phyloP scores from a whole-genome alignment of 2,888 invertebrate genomes.

The Ischnus inquisitorius region DNA sequence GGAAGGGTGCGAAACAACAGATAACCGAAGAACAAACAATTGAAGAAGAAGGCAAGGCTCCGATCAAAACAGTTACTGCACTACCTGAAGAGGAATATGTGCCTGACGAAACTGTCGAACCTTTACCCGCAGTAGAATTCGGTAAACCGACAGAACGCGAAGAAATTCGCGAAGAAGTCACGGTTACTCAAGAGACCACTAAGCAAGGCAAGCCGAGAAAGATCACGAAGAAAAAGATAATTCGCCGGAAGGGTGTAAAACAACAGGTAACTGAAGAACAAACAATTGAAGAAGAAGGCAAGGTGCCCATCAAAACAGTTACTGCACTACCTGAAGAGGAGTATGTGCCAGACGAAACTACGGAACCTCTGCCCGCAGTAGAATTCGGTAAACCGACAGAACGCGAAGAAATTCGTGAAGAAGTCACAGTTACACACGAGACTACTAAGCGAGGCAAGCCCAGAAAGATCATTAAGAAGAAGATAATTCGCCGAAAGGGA shows the following conservation, averaged over 20 bases:
- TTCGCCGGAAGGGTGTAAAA: constrained; percentile 84
- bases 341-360: constrained; percentile 59
- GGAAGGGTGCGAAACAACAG: constrained; percentile 83
- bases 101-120: constrained; percentile 37
- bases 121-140: constrained; percentile 40
- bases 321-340: constrained; percentile 76
- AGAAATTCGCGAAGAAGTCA: constrained; percentile 79
- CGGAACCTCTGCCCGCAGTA: constrained; percentile 75
- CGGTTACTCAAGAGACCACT: constrained; percentile 77
- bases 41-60: constrained; percentile 83
- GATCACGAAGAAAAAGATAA: constrained; percentile 84
- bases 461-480: constrained; percentile 81
- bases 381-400: constrained; percentile 75
- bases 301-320: constrained; percentile 76
- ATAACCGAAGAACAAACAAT: constrained; percentile 84
- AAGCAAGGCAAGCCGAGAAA: constrained; percentile 79
- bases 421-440: constrained; percentile 83
- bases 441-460: constrained; percentile 73
- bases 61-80: constrained; percentile 81
- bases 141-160: constrained; percentile 72
- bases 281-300: constrained; percentile 71
- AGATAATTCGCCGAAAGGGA: constrained; percentile 83
- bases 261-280: constrained; percentile 72
- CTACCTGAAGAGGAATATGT: constrained; percentile 75
- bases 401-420: constrained; percentile 78